phyloP scores from a whole-genome alignment of 2,888 invertebrate species.

The Ceramica pisi region DNA sequence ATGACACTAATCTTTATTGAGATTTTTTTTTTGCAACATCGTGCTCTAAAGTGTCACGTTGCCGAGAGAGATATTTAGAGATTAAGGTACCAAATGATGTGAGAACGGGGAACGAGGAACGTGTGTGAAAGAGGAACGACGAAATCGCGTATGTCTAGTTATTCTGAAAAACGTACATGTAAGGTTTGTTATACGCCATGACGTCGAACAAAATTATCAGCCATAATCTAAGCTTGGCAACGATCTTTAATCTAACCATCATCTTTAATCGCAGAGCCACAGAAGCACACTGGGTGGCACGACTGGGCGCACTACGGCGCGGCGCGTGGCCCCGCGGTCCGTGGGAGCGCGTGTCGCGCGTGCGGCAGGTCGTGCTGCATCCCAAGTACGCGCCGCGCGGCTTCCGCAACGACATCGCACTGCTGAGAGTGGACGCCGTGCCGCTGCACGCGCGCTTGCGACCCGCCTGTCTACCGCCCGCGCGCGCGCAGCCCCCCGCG shows the following conservation, averaged over 20 bases:
- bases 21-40: too few species aligned
- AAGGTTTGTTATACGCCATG: too few species aligned
- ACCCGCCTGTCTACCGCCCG: slow-evolving; percentile 90
- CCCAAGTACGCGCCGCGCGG: slow-evolving; percentile 94
- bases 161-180: too few species aligned
- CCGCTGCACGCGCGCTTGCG: slow-evolving; percentile 88
- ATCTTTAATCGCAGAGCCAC: slow-evolving; percentile 89
- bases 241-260: slow-evolving; percentile 7
- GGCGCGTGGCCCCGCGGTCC: slow-evolving; percentile 94
- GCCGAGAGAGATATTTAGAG: too few species aligned
- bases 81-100: too few species aligned
- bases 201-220: background rate
- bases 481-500: slow-evolving; percentile 90
- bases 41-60: too few species aligned
- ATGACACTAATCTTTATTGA: too few species aligned
- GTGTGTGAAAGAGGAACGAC: too few species aligned
- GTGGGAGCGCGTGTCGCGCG: slow-evolving; percentile 93
- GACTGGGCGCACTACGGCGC: slow-evolving; percentile 94
- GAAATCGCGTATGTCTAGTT: too few species aligned
- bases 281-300: slow-evolving; percentile 95
- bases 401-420: slow-evolving; percentile 95
- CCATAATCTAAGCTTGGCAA: too few species aligned
- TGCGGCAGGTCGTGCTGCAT: slow-evolving; percentile 93
- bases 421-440: slow-evolving; percentile 92
- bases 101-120: too few species aligned